Conservation (phyloP, 1,140 invertebrate species). For the Penaeus chinensis region DNA sequence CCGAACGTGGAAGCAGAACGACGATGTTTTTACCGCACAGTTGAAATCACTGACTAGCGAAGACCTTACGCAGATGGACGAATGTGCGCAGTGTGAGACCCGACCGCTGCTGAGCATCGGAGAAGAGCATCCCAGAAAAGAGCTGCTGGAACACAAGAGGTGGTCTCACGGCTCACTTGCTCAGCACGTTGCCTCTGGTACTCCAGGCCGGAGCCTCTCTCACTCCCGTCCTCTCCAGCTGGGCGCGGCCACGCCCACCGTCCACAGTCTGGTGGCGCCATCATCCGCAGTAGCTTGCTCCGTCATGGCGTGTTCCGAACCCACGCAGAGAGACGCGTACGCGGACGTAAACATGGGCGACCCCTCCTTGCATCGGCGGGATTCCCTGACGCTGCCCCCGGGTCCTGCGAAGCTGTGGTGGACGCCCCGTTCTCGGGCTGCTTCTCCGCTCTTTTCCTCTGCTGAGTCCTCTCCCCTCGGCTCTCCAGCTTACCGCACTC, state of each 20-base stretch:
- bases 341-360: constrained; percentile 6
- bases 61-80: background rate
- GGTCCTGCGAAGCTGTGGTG: constrained; percentile 43
- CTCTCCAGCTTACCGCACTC: constrained; percentile 59
- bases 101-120: constrained; percentile 33
- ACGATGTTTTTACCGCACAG: background rate
- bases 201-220: constrained; percentile 43
- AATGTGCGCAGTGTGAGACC: constrained; percentile 32
- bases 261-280: constrained; percentile 45
- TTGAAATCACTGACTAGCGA: background rate
- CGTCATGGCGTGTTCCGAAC: constrained; percentile 50
- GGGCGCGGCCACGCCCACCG: constrained; percentile 37
- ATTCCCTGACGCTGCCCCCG: constrained; percentile 54
- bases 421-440: constrained; percentile 49
- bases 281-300: constrained; percentile 51
- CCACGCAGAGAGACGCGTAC: background rate
- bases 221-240: constrained; percentile 46
- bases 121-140: background rate
- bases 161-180: constrained; percentile 16
- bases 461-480: constrained; percentile 52
- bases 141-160: background rate
- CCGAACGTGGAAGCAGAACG: background rate
- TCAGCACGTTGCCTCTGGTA: background rate
- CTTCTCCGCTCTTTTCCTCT: constrained; percentile 51
- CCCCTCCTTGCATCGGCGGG: constrained; percentile 21